phyloP scores from a whole-genome alignment of 2,888 invertebrate genomes.

The Linnaemya tessellans region DNA sequence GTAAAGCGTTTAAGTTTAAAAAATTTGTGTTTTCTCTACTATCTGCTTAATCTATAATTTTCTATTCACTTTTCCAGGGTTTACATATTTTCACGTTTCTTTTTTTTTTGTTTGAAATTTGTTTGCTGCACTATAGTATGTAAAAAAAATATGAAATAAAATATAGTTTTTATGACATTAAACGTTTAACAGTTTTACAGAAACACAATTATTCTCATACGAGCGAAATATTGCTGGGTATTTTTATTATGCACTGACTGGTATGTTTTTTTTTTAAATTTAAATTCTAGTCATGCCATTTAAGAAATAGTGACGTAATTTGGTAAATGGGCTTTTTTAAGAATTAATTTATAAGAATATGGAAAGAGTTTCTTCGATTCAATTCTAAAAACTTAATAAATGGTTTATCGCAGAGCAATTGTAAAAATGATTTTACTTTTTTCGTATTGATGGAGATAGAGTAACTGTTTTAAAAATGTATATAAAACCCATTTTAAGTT shows the following conservation, averaged over 20 bases:
- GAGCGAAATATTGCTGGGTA: slow-evolving; percentile 14
- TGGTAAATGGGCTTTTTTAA: slow-evolving; percentile 5
- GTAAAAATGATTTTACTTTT: no score
- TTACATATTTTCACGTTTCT: slow-evolving; percentile 61
- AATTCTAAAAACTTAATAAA: no score
- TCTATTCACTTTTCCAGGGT: slow-evolving; percentile 13
- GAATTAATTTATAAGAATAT: background rate
- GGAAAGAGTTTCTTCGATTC: no score
- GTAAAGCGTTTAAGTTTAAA: slow-evolving; percentile 15
- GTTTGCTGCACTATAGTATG: slow-evolving; percentile 4
- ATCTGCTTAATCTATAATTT: slow-evolving; percentile 27
- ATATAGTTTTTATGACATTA: slow-evolving; percentile 34
- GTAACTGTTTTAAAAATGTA: no score
- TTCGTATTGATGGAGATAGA: no score
- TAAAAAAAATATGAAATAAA: slow-evolving; percentile 6
- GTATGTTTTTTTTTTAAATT: slow-evolving; percentile 35
- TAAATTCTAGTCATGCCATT: slow-evolving; percentile 39
- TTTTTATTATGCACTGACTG: background rate
- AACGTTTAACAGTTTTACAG: background rate
- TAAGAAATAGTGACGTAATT: slow-evolving; percentile 46
- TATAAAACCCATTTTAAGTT: no score
- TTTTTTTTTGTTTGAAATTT: slow-evolving; percentile 51
- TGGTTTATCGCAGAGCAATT: no score
- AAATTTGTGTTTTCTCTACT: slow-evolving; percentile 4
- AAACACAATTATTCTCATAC: slow-evolving; percentile 11